Conservation (phyloP, 23 tunicate genomes). For the Diplosoma virens region DNA sequence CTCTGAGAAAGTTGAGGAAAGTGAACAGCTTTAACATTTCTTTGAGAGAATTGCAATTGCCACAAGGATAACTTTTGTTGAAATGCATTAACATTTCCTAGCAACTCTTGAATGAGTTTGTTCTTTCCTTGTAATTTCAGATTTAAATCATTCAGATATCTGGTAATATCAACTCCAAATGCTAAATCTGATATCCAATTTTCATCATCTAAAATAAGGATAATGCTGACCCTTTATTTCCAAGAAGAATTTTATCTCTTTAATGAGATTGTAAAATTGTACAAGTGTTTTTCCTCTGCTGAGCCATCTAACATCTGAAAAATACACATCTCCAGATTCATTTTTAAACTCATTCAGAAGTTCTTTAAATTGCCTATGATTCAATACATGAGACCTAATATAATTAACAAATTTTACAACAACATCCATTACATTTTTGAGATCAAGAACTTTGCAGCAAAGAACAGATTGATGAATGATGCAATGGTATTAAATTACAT, state of each 20-base stretch:
- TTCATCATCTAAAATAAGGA: constrained; percentile 22
- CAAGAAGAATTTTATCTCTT: constrained; percentile 1
- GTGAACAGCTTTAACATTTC: constrained; percentile 15
- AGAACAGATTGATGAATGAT: constrained; percentile 1
- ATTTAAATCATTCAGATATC: constrained; percentile 29
- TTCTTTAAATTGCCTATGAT: background rate
- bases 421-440: constrained; percentile 9
- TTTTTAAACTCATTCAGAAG: background rate
- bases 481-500: constrained; percentile 1
- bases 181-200: constrained; percentile 13
- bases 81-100: constrained; percentile 28
- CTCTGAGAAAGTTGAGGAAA: constrained; percentile 18
- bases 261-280: background rate
- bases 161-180: constrained; percentile 17
- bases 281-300: background rate
- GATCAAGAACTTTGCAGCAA: background rate
- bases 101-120: constrained; percentile 28
- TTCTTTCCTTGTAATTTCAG: constrained; percentile 34
- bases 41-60: constrained; percentile 33
- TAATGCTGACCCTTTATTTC: constrained; percentile 5
- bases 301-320: constrained; percentile 14
- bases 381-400: background rate
- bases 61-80: constrained; percentile 15
- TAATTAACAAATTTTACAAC: background rate
- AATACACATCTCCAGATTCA: constrained; percentile 3